Conservation (phyloP, 37 sponge, comb jelly and placozoan genomes). For the Ianthella basta region DNA sequence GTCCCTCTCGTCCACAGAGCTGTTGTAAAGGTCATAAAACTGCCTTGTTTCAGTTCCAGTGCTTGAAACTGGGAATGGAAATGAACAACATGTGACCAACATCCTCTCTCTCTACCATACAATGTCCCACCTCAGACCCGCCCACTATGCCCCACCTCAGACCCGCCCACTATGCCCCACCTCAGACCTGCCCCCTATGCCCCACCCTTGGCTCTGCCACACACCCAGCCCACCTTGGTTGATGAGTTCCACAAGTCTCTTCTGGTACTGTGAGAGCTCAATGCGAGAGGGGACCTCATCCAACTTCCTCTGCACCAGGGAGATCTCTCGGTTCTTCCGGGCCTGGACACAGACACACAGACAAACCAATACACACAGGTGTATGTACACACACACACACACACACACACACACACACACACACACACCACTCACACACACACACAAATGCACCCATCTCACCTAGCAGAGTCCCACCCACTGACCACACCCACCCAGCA, state of each 20-base stretch:
- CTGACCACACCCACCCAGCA: no score
- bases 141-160: not conserved
- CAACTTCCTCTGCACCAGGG: slow-evolving; percentile 86
- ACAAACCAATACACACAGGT: no score
- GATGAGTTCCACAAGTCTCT: slow-evolving; percentile 85
- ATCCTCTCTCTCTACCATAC: not conserved
- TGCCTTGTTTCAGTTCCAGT: slow-evolving; percentile 94
- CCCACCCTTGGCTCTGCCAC: not conserved
- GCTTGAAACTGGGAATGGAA: slow-evolving; percentile 52
- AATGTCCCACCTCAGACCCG: not conserved
- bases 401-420: no score
- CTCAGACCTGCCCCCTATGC: not conserved
- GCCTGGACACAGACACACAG: slow-evolving; percentile 59
- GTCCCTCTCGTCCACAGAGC: slow-evolving; percentile 88
- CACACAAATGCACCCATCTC: not conserved
- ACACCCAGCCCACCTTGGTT: slow-evolving; percentile 61
- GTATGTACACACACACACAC: no score
- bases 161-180: not conserved
- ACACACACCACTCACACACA: not conserved
- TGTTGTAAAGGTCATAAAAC: slow-evolving; percentile 96
- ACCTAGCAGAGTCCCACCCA: not conserved
- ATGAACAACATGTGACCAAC: not conserved
- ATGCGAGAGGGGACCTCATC: slow-evolving; percentile 94
- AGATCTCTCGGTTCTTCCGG: slow-evolving; percentile 93
- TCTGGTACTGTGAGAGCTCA: slow-evolving; percentile 95